Percentiles rank a stretch among this genome's conserved stretches.
Conservation (phyloP, 2,797 vertebrate genomes). For the Varecia variegata region DNA sequence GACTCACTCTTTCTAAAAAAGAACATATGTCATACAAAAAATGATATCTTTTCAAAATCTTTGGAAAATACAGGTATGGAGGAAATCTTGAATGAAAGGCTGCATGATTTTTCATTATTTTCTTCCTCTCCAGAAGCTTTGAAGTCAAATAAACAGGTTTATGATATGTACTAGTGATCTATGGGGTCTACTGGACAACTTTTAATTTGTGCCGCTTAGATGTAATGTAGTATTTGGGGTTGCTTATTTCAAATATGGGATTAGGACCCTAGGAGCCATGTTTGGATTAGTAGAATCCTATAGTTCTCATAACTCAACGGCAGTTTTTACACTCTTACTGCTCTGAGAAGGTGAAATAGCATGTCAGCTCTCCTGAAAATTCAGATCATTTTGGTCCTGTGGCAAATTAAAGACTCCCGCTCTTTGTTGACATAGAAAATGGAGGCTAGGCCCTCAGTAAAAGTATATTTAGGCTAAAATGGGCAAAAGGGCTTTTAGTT, state of each 20-base stretch:
- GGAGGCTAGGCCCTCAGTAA: neutral
- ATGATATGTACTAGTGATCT: neutral
- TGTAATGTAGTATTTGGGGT: neutral
- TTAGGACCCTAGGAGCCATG: neutral
- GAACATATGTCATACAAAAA: neutral
- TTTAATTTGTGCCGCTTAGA: neutral
- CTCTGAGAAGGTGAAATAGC: neutral
- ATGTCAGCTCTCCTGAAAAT: neutral
- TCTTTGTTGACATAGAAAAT: neutral
- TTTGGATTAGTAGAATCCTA: neutral
- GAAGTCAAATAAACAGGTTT: neutral
- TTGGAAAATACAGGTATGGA: neutral
- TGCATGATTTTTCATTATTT: neutral
- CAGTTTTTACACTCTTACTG: neutral
- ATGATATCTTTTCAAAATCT: neutral
- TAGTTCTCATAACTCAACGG: neutral
- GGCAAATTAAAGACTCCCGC: neutral
- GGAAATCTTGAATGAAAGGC: neutral
- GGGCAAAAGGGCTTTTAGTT: neutral
- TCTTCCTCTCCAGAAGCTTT: neutral
- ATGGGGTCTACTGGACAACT: neutral
- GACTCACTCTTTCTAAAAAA: accelerated
- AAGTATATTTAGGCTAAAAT: neutral
- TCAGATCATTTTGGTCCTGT: neutral
- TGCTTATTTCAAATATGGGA: neutral